Evolutionary conservation across 2,113 vertebrate genomes (phyloP), one percentile per base, ranked within the genome.

Genomic region (Ameiurus melas): DNA sequence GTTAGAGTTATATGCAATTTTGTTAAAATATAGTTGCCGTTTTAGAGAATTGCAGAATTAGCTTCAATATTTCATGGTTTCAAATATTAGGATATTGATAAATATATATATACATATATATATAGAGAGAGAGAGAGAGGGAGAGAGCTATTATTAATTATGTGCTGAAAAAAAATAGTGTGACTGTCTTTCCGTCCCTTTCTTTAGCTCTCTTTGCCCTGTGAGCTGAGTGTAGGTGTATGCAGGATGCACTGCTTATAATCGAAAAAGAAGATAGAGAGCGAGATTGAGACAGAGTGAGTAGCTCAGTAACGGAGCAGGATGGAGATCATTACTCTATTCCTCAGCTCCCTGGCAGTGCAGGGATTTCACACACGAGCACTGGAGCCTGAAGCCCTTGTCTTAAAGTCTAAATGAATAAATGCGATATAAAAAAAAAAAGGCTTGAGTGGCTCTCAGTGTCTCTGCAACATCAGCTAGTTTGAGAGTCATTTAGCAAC

Each of bases 391-490:
- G 91, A 93, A 94, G 94, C 93, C 91, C 93, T 94, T 93, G 93
- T 94, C 93, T 94, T 93, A 93, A 95, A 93, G 93, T 94, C 94
- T 93, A 93, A 94, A 93, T 94, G 93, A 94, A 94, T 93, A 93
- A 94, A 93, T 94, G 93, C 93, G 93, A 93, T 95, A 92, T 39
- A 93, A 90, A 91, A 93, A 90, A 91, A 93, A 93, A 84, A 90
- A 91, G 90, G 94, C 93, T 93, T 94, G 94, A 91, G 93, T 93
- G 90, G 92, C 87, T 91, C 88, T 90, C 92, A 58, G 79, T 86
- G 22, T 84, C 51, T 79, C 83, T 85, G 64, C 86, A 77, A 77
- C 92, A 90, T 93, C 93, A 93, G 93, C 92, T 87, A 39, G 83
- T 80, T 80, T 88, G 75, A 79, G 71, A 88, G 73, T 62, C 57